Base-by-base conservation (phyloP, 2,797 vertebrate species). In the Bradypodion pumilum region DNA sequence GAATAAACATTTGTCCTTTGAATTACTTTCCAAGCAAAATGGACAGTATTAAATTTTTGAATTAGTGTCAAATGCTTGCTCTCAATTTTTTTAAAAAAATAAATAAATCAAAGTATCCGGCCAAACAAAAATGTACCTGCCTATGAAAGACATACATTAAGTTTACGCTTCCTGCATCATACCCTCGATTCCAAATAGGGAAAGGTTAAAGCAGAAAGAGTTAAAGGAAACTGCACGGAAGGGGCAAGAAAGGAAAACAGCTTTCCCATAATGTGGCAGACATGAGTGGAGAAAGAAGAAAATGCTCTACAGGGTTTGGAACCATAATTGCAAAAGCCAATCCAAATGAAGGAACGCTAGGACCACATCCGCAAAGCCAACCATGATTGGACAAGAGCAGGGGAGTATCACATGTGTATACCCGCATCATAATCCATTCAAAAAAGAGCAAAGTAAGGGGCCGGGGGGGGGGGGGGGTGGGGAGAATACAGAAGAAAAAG, bases 361-460 rank as follows among this genome's bases (percentile, higher is more conserved):
- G 84, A 89, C 85, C 83, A 79, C 87, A 66, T 87, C 86, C 35
- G 91, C 92, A 89, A 91, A 94, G 93, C 90, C 92, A 87, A 73
- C 40, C 0, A 85, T 87, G 89, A 87, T 88, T 86, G 90, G 89
- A 91, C 86, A 91, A 91, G 89, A 90, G 91, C 93, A 93, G 93
- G 93, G 92, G 93, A 93, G 92, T 92, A 86, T 93, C 90, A 92
- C 94, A 93, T 0, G 88, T 93, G 91, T 94, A 88, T 89, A 90
- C 92, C 52, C 90, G 88, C 25, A 25, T 79, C 82, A 62, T 85
- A n/a, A n/a, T 89, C 10, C 0, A 86, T 88, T 85, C 29, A 52
- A 87, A 92, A 86, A 59, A 60, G n/a, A 60, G 19, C 49, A 35
- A 9, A 49, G 46, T 46, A 29, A 7, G 2, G 27, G n/a, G n/a